phyloP scores from a whole-genome alignment of 1,140 invertebrate species.

The Drosophila pectinifera region DNA sequence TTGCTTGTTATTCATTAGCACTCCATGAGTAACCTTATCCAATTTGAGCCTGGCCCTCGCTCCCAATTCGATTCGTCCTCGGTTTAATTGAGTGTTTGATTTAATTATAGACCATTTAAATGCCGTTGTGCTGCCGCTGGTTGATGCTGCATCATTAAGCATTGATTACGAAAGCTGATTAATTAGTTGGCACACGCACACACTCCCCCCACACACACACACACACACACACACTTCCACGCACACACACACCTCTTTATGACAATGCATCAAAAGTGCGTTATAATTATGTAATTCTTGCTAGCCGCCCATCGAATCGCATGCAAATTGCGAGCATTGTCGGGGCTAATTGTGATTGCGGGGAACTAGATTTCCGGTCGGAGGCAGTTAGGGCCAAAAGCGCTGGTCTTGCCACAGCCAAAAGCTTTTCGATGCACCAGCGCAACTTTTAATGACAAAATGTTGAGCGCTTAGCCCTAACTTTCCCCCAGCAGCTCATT shows the following conservation, averaged over 20 bases:
- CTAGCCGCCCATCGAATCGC: constrained; percentile 24
- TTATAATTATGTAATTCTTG: constrained; percentile 73
- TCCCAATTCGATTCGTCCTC: constrained; percentile 26
- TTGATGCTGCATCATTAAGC: constrained; percentile 72
- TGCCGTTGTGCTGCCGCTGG: constrained; percentile 51
- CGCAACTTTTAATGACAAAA: constrained; percentile 73
- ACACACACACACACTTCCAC: constrained; percentile 11
- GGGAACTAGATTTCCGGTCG: neutral
- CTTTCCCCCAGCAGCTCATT: constrained; percentile 49
- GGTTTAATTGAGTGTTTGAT: constrained; percentile 80
- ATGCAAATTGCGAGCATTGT: constrained; percentile 38
- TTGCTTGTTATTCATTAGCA: constrained; percentile 47
- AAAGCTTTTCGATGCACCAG: constrained; percentile 43
- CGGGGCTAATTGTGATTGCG: constrained; percentile 35
- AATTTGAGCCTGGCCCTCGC: constrained; percentile 26
- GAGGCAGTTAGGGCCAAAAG: neutral
- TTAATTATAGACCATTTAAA: constrained; percentile 79
- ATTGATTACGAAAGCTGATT: constrained; percentile 77
- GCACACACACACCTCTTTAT: constrained; percentile 17
- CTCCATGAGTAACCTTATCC: constrained; percentile 51
- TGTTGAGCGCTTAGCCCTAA: constrained; percentile 56
- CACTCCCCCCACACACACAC: neutral
- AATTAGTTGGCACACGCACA: constrained; percentile 57
- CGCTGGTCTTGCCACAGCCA: constrained; percentile 11
- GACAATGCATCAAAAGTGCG: constrained; percentile 63